Base-by-base conservation (phyloP, 2,113 vertebrate species). In the Microcebus ravelobensis region DNA sequence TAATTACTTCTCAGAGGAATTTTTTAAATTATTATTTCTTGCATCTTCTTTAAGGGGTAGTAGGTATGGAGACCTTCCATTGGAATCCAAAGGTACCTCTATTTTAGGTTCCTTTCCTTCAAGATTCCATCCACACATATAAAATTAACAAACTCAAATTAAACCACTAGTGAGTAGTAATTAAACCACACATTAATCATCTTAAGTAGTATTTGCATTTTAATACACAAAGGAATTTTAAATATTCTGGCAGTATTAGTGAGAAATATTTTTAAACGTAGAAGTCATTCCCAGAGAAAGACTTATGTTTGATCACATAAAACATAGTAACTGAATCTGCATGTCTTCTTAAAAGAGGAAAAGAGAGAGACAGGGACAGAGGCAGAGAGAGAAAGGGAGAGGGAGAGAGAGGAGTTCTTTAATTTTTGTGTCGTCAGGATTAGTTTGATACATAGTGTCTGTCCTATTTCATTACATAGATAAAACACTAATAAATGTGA, bases 211-310 rank as follows among this genome's bases (percentile, higher is more conserved):
- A 50, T n/a, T 71, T 84, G 34, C 6, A 14, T 84, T 48, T 91
- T 65, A 93, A 68, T 48, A 86, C 48, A 29, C 42, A 74, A 89
- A 96, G 20, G 31, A 52, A 77, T 82, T 91, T 80, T 83, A 88
- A 18, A 50, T 79, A 50, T 74, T 83, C 89, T 83, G 68, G 10
- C 34, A 81, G 55, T 1, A 92, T 59, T 92, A 63, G 59, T 74
- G 77, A 92, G 31, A 80, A 52, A 70, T 61, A 55, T 31, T 95
- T 91, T 88, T 86, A 52, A 74, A 34, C 8, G 70, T 3, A 21
- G 34, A 90, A n/a, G 23, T 15, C 9, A 65, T 73, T 91, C 90
- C 25, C 71, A 94, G 59, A 82, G 50, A 88, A 34, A 76, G 42
- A 10, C 27, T 31, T 76, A 31, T 10, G 73, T 76, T 82, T 84